phyloP scores from a whole-genome alignment of 2,113 vertebrate genomes.

The Myxocyprinus asiaticus region DNA sequence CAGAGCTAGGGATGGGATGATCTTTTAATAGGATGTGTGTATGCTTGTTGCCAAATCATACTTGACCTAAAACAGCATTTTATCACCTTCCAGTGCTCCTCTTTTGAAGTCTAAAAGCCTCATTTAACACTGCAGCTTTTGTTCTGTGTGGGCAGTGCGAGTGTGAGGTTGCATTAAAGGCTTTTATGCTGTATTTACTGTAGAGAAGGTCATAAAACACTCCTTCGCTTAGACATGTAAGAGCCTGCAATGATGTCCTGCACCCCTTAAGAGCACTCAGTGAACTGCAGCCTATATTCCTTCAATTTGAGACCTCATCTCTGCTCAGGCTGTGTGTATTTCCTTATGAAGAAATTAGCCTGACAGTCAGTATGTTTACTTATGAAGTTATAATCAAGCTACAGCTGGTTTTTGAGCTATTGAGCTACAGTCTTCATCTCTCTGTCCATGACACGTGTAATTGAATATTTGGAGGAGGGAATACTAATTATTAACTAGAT shows the following conservation, averaged over 20 bases:
- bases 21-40: not conserved
- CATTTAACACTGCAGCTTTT: constrained; percentile 1
- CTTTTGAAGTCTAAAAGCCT: not conserved
- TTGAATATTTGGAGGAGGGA: no score
- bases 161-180: constrained; percentile 17
- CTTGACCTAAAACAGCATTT: not conserved
- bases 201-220: constrained; percentile 8
- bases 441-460: no score
- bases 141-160: not conserved
- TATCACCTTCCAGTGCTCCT: not conserved
- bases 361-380: no score
- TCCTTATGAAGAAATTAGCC: no score
- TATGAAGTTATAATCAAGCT: no score
- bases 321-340: no score
- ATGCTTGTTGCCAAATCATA: not conserved
- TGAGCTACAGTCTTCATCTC: no score
- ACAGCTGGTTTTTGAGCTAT: no score
- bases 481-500: no score
- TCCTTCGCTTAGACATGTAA: not conserved
- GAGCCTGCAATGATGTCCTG: not conserved
- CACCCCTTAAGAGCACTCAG: constrained; percentile 4
- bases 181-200: constrained; percentile 17
- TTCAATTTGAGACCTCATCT: not conserved
- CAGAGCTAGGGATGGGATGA: not conserved
- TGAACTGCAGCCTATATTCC: not conserved